Evolutionary conservation across 1,140 invertebrate genomes (phyloP).

Genomic region (Drosophila burlai): DNA sequence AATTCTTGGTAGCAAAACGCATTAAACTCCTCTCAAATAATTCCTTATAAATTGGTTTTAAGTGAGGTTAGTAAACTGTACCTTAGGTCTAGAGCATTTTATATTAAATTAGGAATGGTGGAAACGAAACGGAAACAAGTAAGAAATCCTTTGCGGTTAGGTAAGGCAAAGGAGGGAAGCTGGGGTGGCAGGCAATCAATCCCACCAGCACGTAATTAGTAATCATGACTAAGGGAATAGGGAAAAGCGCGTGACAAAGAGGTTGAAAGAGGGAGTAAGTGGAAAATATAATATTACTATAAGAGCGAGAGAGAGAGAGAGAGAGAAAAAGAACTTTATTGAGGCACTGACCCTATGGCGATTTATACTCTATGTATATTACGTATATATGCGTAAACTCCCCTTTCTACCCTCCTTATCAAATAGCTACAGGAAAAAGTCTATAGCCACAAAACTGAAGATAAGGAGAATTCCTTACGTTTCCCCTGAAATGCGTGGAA

Average conservation of each 20-base stretch:
- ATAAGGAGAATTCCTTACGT: slow-evolving; percentile 44
- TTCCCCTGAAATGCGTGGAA: background rate
- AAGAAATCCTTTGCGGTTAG: background rate
- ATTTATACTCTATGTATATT: slow-evolving; percentile 33
- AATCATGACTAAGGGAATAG: slow-evolving; percentile 35
- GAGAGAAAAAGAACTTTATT: slow-evolving; percentile 50
- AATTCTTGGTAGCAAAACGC: background rate
- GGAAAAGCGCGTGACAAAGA: slow-evolving; percentile 25
- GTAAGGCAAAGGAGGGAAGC: background rate
- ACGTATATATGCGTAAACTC: slow-evolving; percentile 7
- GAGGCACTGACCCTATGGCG: slow-evolving; percentile 56
- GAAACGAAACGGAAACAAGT: background rate
- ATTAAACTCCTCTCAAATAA: too few relatives aligned
- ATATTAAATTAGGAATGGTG: background rate
- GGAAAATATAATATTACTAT: background rate
- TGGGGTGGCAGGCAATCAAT: slow-evolving; percentile 18
- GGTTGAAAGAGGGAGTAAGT: background rate
- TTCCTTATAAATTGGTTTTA: too few relatives aligned
- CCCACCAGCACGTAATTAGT: slow-evolving; percentile 34
- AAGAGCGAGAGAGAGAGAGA: background rate
- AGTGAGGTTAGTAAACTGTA: too few relatives aligned
- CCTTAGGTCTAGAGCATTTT: background rate
- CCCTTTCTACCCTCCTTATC: slow-evolving; percentile 28
- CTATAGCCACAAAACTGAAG: slow-evolving; percentile 32
- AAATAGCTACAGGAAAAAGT: slow-evolving; percentile 43